Conservation (phyloP, 2,797 vertebrate genomes). For the Protonibea diacanthus region DNA sequence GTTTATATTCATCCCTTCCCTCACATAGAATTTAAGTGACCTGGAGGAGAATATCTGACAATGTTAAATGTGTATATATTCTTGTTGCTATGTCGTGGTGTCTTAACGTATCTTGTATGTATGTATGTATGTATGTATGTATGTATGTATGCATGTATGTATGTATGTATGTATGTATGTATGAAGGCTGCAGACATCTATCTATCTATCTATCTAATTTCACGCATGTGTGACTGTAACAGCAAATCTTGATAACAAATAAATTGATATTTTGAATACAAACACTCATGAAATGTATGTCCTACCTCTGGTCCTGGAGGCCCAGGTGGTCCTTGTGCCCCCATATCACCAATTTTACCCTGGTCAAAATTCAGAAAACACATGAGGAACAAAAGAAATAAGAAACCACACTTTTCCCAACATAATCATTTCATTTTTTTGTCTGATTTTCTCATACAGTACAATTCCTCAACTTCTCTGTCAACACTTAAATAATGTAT, state of each 20-base stretch:
- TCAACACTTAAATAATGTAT: neutral
- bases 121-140: no score
- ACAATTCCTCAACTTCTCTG: neutral
- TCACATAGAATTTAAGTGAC: no score
- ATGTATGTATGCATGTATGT: no score
- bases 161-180: no score
- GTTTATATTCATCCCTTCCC: no score
- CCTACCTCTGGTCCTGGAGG: conserved; percentile 82
- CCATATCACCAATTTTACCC: conserved; percentile 79
- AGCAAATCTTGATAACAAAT: neutral
- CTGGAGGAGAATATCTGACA: no score
- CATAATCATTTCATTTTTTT: neutral
- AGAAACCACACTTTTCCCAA: neutral
- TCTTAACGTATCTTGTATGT: no score
- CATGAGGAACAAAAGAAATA: neutral
- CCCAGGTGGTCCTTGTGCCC: conserved; percentile 73
- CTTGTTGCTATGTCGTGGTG: no score
- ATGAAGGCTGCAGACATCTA: no score
- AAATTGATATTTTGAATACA: neutral
- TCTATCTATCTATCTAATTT: no score
- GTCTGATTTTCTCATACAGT: neutral
- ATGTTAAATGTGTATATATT: no score
- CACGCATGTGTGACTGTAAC: no score
- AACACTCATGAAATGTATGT: neutral
- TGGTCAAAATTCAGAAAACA: conserved; percentile 48